A percentile compares a stretch with the other conserved stretches of the same genome.
These are phyloP conservation scores for Antedon mediterranea DNA, from an alignment of 53 echinoderm and acorn worm species.

Conservation along the genomic window DNA sequence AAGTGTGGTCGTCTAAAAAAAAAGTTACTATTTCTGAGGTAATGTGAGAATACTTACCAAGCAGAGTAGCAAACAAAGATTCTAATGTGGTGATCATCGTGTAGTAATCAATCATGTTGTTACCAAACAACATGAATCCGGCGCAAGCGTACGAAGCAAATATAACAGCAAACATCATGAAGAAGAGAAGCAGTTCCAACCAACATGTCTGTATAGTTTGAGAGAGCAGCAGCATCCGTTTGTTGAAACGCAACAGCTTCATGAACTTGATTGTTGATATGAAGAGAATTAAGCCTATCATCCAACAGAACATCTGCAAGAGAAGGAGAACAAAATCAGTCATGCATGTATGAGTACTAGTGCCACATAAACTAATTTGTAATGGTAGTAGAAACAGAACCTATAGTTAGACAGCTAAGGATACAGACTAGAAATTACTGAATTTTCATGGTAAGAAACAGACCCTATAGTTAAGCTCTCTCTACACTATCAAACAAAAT, in stretches of 20 bases:
- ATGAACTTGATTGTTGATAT: constrained; percentile 70
- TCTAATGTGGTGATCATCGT: constrained; percentile 54
- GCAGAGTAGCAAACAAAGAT: constrained; percentile 76
- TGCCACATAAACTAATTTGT: too few relatives aligned
- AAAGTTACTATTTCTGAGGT: too few relatives aligned
- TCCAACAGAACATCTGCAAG: constrained; percentile 44
- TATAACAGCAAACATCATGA: constrained; percentile 75
- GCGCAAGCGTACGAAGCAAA: constrained; percentile 66
- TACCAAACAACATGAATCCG: constrained; percentile 53
- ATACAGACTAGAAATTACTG: too few relatives aligned
- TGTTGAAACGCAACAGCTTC: constrained; percentile 62
- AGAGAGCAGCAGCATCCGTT: constrained; percentile 52
- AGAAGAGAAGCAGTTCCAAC: constrained; percentile 60
- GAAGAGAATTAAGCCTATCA: constrained; percentile 58
- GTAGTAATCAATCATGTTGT: constrained; percentile 44
- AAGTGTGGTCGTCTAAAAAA: too few relatives aligned
- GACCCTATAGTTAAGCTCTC: too few relatives aligned
- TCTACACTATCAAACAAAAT: too few relatives aligned
- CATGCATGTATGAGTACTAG: too few relatives aligned
- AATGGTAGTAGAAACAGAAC: too few relatives aligned
- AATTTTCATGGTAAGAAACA: too few relatives aligned
- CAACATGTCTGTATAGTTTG: constrained; percentile 60
- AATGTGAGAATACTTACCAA: constrained; percentile 42
- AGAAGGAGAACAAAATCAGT: too few relatives aligned
- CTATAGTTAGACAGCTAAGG: too few relatives aligned